Percentiles rank a stretch among this genome's conserved stretches.
These are phyloP conservation scores for Apodemia hepburni DNA, from an alignment of 2,888 invertebrate species.

Conservation along the genomic window DNA sequence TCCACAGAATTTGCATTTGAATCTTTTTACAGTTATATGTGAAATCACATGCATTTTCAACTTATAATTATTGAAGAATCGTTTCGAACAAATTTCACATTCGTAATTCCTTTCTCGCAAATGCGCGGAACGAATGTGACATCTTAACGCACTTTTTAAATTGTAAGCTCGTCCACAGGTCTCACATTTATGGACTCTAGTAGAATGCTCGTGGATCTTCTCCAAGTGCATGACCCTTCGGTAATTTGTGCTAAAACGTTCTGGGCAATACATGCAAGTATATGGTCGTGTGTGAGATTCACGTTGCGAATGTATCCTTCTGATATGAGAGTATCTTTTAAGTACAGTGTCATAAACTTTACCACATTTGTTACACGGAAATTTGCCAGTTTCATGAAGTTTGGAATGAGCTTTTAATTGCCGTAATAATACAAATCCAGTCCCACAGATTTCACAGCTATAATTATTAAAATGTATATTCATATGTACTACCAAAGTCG, in stretches of 20 bases:
- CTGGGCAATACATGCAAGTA: slow-evolving; percentile 67
- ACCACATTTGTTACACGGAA: slow-evolving; percentile 61
- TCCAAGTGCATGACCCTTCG: slow-evolving; percentile 66
- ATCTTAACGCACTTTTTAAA: slow-evolving; percentile 63
- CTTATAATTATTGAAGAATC: slow-evolving; percentile 77
- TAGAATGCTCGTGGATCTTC: slow-evolving; percentile 67
- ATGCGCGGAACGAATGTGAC: slow-evolving; percentile 67
- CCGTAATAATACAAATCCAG: slow-evolving; percentile 66
- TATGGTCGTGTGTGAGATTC: slow-evolving; percentile 58
- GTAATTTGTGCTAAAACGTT: slow-evolving; percentile 69
- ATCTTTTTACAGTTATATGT: slow-evolving; percentile 77
- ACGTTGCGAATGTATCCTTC: slow-evolving; percentile 67
- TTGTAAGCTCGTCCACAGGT: slow-evolving; percentile 67
- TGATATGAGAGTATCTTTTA: slow-evolving; percentile 58
- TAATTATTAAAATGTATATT: slow-evolving; percentile 72
- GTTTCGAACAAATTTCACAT: slow-evolving; percentile 73
- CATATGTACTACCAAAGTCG: slow-evolving; percentile 69
- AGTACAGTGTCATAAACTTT: slow-evolving; percentile 63
- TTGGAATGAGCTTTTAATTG: slow-evolving; percentile 67
- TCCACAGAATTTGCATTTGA: slow-evolving; percentile 75
- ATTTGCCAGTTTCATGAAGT: slow-evolving; percentile 66
- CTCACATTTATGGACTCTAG: slow-evolving; percentile 67
- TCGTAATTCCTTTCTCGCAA: slow-evolving; percentile 72
- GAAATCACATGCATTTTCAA: slow-evolving; percentile 78
- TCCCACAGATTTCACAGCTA: slow-evolving; percentile 70